phyloP scores from a whole-genome alignment of 2,888 invertebrate species.

The Eulithis testata region DNA sequence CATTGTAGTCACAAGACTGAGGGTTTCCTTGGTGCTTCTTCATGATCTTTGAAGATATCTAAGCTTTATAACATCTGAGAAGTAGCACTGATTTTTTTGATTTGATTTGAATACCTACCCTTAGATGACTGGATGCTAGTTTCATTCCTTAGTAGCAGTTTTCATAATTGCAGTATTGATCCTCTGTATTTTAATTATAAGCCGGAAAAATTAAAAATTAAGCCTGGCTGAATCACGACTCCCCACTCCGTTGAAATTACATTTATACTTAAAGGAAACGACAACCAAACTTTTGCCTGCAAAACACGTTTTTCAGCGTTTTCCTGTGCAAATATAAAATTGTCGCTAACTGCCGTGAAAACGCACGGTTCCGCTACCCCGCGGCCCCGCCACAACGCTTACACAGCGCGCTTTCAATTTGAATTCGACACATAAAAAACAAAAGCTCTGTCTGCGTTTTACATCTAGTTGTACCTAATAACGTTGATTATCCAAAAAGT shows the following conservation, averaged over 20 bases:
- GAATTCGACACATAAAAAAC: conserved; percentile 24
- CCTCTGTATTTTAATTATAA: background rate
- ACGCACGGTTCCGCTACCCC: conserved; percentile 18
- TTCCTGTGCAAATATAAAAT: conserved; percentile 19
- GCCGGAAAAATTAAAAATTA: background rate
- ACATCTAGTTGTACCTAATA: background rate
- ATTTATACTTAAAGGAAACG: conserved; percentile 1
- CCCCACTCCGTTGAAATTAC: background rate
- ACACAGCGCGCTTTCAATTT: conserved; percentile 24
- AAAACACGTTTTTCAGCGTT: conserved; percentile 14
- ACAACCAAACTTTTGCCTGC: background rate
- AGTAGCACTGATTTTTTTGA: too few relatives aligned
- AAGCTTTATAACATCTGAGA: too few relatives aligned
- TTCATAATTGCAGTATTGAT: background rate
- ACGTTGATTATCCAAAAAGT: too few relatives aligned
- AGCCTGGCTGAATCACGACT: background rate
- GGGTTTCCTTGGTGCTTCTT: too few relatives aligned
- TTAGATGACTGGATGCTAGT: too few relatives aligned
- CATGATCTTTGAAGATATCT: too few relatives aligned
- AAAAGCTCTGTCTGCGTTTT: conserved; percentile 13
- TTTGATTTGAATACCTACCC: too few relatives aligned
- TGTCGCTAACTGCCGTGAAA: conserved; percentile 25
- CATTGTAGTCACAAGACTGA: too few relatives aligned
- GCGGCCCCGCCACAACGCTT: conserved; percentile 23
- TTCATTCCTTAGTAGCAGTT: too few relatives aligned